These are phyloP conservation scores for Parambassis ranga DNA, from an alignment of 2,797 vertebrate species.

Conservation along the genomic window DNA sequence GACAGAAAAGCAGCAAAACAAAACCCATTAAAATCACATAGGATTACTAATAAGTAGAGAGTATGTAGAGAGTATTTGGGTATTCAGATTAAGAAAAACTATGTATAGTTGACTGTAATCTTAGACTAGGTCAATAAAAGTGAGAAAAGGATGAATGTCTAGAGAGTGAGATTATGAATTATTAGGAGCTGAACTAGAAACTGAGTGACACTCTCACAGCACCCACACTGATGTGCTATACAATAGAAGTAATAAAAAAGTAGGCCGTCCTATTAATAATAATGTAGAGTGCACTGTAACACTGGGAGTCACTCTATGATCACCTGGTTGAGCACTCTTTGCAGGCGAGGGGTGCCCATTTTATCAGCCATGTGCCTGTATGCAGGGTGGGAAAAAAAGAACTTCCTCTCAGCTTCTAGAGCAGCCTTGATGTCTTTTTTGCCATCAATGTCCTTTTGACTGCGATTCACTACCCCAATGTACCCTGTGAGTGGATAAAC, in stretches of 20 bases:
- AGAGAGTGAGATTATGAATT: slow-evolving; percentile 7
- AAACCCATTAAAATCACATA: background rate
- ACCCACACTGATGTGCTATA: slow-evolving; percentile 16
- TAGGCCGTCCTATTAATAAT: slow-evolving; percentile 48
- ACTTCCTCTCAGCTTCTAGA: slow-evolving; percentile 87
- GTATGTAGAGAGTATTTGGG: too few relatives aligned
- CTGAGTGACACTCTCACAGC: slow-evolving; percentile 10
- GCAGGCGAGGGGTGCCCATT: slow-evolving; percentile 88
- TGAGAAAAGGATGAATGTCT: background rate
- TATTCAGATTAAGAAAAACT: too few relatives aligned
- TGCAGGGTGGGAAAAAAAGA: slow-evolving; percentile 84
- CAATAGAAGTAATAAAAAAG: slow-evolving; percentile 23
- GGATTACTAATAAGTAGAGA: background rate
- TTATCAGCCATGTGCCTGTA: slow-evolving; percentile 88
- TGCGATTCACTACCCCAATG: slow-evolving; percentile 90
- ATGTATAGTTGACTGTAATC: background rate
- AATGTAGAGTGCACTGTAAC: slow-evolving; percentile 51
- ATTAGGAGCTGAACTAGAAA: slow-evolving; percentile 31
- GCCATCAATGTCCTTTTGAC: slow-evolving; percentile 92
- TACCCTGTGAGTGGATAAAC: slow-evolving; percentile 76
- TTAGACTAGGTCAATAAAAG: background rate
- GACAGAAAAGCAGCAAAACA: slow-evolving; percentile 25
- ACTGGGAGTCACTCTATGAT: slow-evolving; percentile 21
- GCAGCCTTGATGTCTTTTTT: slow-evolving; percentile 90
- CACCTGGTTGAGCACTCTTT: slow-evolving; percentile 89